These are phyloP conservation scores for Furcifer pardalis DNA, from an alignment of 2,797 vertebrate genomes.

Conservation along the genomic window DNA sequence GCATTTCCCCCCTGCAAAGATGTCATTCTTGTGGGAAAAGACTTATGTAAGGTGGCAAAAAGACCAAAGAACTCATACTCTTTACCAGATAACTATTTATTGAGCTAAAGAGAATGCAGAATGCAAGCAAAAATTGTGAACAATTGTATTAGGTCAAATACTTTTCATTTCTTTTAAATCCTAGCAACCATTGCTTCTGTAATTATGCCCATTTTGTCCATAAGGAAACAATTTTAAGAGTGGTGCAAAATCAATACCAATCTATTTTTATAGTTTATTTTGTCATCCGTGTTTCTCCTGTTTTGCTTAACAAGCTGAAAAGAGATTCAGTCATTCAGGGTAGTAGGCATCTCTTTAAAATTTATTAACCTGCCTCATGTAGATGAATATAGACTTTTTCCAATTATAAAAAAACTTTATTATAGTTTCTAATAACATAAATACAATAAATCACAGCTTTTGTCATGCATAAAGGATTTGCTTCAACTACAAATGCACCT, in stretches of 20 bases:
- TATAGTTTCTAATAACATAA: slow-evolving; percentile 62
- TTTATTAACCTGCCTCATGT: slow-evolving; percentile 70
- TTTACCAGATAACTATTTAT: slow-evolving; percentile 59
- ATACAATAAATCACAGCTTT: slow-evolving; percentile 61
- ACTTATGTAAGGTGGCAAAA: slow-evolving; percentile 59
- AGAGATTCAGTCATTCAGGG: slow-evolving; percentile 55
- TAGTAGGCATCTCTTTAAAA: slow-evolving; percentile 51
- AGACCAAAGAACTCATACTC: slow-evolving; percentile 60
- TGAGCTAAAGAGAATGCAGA: slow-evolving; percentile 65
- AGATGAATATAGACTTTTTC: slow-evolving; percentile 66
- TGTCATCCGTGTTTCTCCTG: slow-evolving; percentile 65
- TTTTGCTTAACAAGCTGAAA: slow-evolving; percentile 71
- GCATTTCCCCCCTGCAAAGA: slow-evolving; percentile 58
- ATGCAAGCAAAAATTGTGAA: slow-evolving; percentile 50
- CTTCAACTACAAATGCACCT: slow-evolving; percentile 46
- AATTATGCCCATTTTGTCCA: slow-evolving; percentile 61
- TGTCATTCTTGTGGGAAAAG: slow-evolving; percentile 63
- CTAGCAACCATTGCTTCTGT: slow-evolving; percentile 40
- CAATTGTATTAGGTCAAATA: slow-evolving; percentile 41
- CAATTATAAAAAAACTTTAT: slow-evolving; percentile 67
- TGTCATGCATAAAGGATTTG: slow-evolving; percentile 49
- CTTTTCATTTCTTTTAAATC: slow-evolving; percentile 21
- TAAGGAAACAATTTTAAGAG: slow-evolving; percentile 69
- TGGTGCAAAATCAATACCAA: slow-evolving; percentile 72
- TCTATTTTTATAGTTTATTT: slow-evolving; percentile 77